Evolutionary conservation across 1,140 invertebrate species (phyloP), one percentile per base, ranked within the genome.

Genomic region (Saccostrea echinata): DNA sequence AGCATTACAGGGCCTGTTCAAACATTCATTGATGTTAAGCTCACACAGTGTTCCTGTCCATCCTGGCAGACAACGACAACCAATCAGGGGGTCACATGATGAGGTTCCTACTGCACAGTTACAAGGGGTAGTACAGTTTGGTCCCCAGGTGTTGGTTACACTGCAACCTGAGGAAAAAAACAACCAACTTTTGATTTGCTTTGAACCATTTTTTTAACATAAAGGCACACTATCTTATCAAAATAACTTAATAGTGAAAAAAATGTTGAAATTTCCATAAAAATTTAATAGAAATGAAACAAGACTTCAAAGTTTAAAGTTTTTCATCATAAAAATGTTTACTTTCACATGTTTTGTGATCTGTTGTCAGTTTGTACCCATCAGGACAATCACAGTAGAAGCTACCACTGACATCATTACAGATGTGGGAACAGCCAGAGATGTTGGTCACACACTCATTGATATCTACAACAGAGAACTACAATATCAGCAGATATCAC

Each of bases 401-500:
- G 30, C 85, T 90, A 11, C 93, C 93, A 43, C 84, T 30, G 0
- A 84, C 90, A 90, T 94, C 93, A 16, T 53, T 88, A 88, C 93
- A 94, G 13, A n/a, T 86, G 21, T 93, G 91, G 30, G 91, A 86
- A 89, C 93, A 93, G 16, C 61, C 80, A 30, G 76, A 76, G 35
- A 87, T 88, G 16, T 43, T 43, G 18, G 21, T 64, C n/a, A 88
- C 24, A 85, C 92, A 93, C 85, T 93, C 92, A 81, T 93, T 80
- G 11, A 91, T 85, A 86, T 92, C 92, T 87, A 87, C 96, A 43
- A 43, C 43, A 96, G 30, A 27, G 43, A 27, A n/a, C n/a, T n/a
- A n/a, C n/a, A n/a, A n/a, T n/a, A n/a, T n/a, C 43, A 21, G 13
- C 55, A 57, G 55, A 57, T 57, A 57, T 57, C 0, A 21, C 0